Base-by-base conservation (phyloP, 1,140 invertebrate species). In the Mactra quadrangularis region DNA sequence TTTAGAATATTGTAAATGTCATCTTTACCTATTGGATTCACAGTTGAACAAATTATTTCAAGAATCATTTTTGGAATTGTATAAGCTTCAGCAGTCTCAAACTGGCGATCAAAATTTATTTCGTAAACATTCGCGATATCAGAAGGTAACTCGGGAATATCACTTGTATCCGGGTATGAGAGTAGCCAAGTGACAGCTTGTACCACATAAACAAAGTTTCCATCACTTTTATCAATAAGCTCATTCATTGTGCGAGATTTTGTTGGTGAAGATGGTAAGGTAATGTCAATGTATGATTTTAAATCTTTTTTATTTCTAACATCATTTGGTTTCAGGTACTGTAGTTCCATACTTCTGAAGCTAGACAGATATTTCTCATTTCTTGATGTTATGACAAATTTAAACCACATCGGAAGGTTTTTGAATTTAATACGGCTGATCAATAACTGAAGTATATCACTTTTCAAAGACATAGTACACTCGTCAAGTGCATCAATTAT, bases 101-200 rank as follows among this genome's bases (percentile, higher is more conserved):
- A 76, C 15, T 60, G 55, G 25, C 72, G 60, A 35, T 62, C 72
- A 62, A 76, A 76, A 50, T 76, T 60, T 7, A 76, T 76, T 27
- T 76, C 72, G 41, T 76, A 76, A 13, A 76, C n/a, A 52, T 76
- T 55, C 13, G n/a, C 53, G 1, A 76, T 53, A 47, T 50, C 41
- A 29, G 38, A 29, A 3, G 72, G 72, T 59, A 76, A 19, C 7
- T 76, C 35, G 17, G 57, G 25, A 35, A 33, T 29, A 11, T 6
- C 31, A 3, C 31, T 27, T 19, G 1, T n/a, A 17, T 62, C 27
- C n/a, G 15, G 29, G 1, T 13, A 41, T 13, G 35, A 33, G 7
- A 47, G 4, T 11, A 76, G 11, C 22, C 50, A 62, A n/a, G 41
- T 62, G 3, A 76, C 4, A 17, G 55, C 57, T n/a, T 76, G 72